Conservation (phyloP, 2,888 invertebrate genomes). For the Deilephila porcellus region DNA sequence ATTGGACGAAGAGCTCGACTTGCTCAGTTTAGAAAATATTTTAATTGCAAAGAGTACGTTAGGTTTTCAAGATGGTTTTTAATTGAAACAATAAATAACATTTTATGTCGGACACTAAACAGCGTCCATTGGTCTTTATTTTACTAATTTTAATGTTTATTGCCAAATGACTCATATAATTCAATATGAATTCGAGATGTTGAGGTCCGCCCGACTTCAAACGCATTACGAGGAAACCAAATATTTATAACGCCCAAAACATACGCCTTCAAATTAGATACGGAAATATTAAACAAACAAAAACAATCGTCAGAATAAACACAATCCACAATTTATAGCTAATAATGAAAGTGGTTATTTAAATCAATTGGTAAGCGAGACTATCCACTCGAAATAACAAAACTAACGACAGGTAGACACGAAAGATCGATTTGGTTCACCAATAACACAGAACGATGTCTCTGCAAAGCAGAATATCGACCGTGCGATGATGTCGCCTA, state of each 20-base stretch:
- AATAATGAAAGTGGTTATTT: constrained; percentile 39
- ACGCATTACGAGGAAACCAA: not conserved
- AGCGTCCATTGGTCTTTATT: constrained; percentile 28
- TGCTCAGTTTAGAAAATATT: constrained; percentile 33
- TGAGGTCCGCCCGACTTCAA: constrained; percentile 2
- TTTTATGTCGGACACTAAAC: constrained; percentile 30
- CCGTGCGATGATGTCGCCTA: constrained; percentile 67
- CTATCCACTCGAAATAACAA: constrained; percentile 37
- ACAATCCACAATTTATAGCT: constrained; percentile 26
- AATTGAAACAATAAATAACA: constrained; percentile 34
- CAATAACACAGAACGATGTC: constrained; percentile 65
- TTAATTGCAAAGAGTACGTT: constrained; percentile 36
- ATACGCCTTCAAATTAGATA: not conserved
- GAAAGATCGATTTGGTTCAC: constrained; percentile 69
- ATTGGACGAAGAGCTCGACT: constrained; percentile 37
- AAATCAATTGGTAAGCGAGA: constrained; percentile 51
- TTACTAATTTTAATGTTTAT: constrained; percentile 31
- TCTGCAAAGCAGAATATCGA: constrained; percentile 74
- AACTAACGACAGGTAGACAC: constrained; percentile 68
- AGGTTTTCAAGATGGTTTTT: constrained; percentile 35
- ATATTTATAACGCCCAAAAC: not conserved
- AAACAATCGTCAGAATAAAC: constrained; percentile 6
- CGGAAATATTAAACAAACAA: not conserved
- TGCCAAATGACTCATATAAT: constrained; percentile 27
- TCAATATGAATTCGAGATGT: constrained; percentile 17